Evolutionary conservation across 2,888 invertebrate genomes (phyloP).

Genomic region (Entomobrya proxima): DNA sequence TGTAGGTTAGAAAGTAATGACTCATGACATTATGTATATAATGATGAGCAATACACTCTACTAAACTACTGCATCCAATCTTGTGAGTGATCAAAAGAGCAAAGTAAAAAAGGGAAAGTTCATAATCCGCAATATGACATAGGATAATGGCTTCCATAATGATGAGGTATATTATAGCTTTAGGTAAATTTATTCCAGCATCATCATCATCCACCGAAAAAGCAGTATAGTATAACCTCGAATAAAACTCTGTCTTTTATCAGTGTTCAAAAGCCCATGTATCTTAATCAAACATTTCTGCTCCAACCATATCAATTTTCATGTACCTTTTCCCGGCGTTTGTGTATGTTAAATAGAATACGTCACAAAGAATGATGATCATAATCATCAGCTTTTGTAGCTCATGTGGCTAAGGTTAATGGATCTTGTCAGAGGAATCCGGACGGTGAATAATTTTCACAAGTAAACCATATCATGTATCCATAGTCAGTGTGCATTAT

Average conservation of each 20-base stretch:
- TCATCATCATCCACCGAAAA: not conserved
- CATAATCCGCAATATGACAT: not conserved
- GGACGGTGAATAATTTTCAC: conserved; percentile 64
- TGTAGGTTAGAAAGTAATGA: conserved; percentile 51
- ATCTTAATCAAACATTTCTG: conserved; percentile 64
- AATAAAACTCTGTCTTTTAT: conserved; percentile 44
- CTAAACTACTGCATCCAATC: not conserved
- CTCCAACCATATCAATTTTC: conserved; percentile 33
- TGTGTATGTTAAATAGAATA: conserved; percentile 37
- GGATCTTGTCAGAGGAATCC: conserved; percentile 57
- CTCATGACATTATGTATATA: conserved; percentile 37
- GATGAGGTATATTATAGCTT: not conserved
- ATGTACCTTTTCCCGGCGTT: not conserved
- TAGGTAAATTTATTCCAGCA: not conserved
- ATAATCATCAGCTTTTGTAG: conserved; percentile 31
- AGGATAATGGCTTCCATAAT: not conserved
- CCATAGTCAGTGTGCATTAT: not conserved
- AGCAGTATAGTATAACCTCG: not conserved
- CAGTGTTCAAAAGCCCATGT: conserved; percentile 66
- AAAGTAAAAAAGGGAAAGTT: conserved; percentile 10
- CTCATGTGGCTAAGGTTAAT: conserved; percentile 64
- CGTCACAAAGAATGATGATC: conserved; percentile 33
- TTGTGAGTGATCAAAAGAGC: not conserved
- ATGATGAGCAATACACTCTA: not conserved
- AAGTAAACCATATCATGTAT: not conserved